A percentile compares a stretch with the other conserved stretches of the same genome.
Conservation (phyloP, 2,888 invertebrate species). For the Dasypolia templi region DNA sequence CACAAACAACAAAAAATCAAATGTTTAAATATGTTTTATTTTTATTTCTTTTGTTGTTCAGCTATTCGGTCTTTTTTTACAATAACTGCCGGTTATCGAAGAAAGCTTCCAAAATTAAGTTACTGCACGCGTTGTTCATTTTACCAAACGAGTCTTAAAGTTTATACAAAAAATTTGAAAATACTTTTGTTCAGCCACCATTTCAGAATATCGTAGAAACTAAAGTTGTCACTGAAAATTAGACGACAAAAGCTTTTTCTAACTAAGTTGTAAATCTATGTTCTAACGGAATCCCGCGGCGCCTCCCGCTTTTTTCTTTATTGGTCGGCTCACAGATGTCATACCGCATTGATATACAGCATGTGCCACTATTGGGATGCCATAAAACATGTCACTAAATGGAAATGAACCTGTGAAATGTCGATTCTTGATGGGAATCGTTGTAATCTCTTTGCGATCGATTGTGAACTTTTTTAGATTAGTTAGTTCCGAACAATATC, state of each 20-base stretch:
- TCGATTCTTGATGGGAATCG: slow-evolving; percentile 30
- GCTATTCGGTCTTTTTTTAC: no score
- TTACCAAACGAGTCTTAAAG: background rate
- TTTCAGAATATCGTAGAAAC: background rate
- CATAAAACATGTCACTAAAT: slow-evolving; percentile 59
- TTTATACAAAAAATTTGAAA: background rate
- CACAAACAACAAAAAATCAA: no score
- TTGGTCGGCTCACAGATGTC: slow-evolving; percentile 61
- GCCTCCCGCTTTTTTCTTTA: slow-evolving; percentile 59
- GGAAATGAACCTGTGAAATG: slow-evolving; percentile 50
- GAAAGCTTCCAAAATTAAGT: background rate
- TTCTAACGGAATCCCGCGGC: slow-evolving; percentile 53
- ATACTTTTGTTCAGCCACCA: background rate
- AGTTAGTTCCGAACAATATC: background rate
- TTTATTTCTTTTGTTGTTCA: no score
- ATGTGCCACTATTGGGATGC: slow-evolving; percentile 49
- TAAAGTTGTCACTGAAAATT: slow-evolving; percentile 31
- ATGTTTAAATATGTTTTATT: slow-evolving; percentile 5
- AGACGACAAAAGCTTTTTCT: slow-evolving; percentile 41
- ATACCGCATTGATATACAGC: slow-evolving; percentile 60
- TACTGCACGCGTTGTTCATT: background rate
- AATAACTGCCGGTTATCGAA: background rate
- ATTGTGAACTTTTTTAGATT: background rate
- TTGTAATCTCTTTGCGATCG: slow-evolving; percentile 26
- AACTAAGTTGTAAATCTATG: slow-evolving; percentile 61